Base-by-base conservation (phyloP, 2,113 vertebrate species). In the Propithecus coquereli region DNA sequence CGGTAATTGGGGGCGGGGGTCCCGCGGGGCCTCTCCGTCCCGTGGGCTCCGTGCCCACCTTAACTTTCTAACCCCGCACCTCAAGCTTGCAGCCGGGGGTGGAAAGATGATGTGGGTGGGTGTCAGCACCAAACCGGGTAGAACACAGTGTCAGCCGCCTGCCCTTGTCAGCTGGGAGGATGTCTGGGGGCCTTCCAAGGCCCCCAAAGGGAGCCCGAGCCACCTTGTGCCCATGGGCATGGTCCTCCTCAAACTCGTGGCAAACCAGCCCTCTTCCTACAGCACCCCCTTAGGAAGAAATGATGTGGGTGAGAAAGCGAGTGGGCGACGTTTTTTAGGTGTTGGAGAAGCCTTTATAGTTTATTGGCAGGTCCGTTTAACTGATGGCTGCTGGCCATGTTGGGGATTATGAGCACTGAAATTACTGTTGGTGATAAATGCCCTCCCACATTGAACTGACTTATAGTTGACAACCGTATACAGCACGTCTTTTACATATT, bases 1-100 rank as follows among this genome's bases (percentile, higher is more conserved):
- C 98, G 98, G 98, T 98, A 98, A 98, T 98, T 88, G 97, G 96
- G 97, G 97, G 97, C 65, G 79, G 95, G 97, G 97, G 88, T 95
- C 96, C 97, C 16, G 6, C 66, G 84, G 97, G 97, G 96, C 97
- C 96, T 30, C 92, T 50, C 94, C 65, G 95, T 95, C 96, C 98
- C 83, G 50, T 87, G 37, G 98, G 97, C 97, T 34, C 68, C 0
- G 57, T 0, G 43, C 92, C 88, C 90, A 96, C 95, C 96, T 96
- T 74, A 20, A 20, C 54, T 92, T 79, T 73, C 47, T 96, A 80
- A 96, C 91, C 91, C 81, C 20, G 83, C 95, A 97, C 97, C 97
- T 96, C 94, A 97, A 57, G 97, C 76, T 93, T 96, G 45, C 88
- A 93, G 90, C 94, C 1, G 32, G 90, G 98, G 94, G 97, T 97